Percentiles rank a stretch among this genome's conserved stretches.
These are phyloP conservation scores for Limosa lapponica DNA, from an alignment of 2,797 vertebrate genomes.

Conservation along the genomic window DNA sequence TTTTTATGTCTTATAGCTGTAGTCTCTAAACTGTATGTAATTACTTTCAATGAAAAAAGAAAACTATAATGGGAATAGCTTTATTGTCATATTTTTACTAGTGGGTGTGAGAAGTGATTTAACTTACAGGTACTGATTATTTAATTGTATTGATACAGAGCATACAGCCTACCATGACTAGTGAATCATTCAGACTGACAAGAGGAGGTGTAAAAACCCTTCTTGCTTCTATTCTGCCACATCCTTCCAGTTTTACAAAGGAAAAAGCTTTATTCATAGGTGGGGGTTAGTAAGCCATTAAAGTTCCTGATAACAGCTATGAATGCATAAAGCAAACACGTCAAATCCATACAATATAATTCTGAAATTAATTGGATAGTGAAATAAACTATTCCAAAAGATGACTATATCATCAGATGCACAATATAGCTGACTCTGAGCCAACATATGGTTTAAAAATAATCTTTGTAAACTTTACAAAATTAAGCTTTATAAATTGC, in stretches of 20 bases:
- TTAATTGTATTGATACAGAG: slow-evolving; percentile 81
- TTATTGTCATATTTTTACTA: slow-evolving; percentile 81
- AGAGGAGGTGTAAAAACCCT: slow-evolving; percentile 76
- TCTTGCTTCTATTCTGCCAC: slow-evolving; percentile 67
- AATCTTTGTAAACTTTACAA: slow-evolving; percentile 50
- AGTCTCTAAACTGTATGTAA: slow-evolving; percentile 74
- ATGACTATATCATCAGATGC: not conserved
- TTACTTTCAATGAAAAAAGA: slow-evolving; percentile 74
- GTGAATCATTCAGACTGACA: slow-evolving; percentile 80
- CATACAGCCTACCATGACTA: slow-evolving; percentile 73
- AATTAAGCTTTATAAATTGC: slow-evolving; percentile 24
- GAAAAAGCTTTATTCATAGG: slow-evolving; percentile 58
- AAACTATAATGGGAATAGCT: slow-evolving; percentile 74
- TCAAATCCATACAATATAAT: slow-evolving; percentile 47
- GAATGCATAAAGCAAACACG: slow-evolving; percentile 56
- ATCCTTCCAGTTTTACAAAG: slow-evolving; percentile 61
- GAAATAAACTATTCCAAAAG: slow-evolving; percentile 39
- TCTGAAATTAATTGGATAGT: slow-evolving; percentile 65
- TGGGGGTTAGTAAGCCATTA: slow-evolving; percentile 48
- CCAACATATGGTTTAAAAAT: slow-evolving; percentile 50
- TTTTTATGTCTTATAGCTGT: slow-evolving; percentile 68
- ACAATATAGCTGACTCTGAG: slow-evolving; percentile 42
- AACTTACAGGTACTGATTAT: slow-evolving; percentile 84
- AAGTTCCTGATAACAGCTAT: slow-evolving; percentile 53
- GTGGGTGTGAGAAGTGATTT: slow-evolving; percentile 81